Base-by-base conservation (phyloP, 2,888 invertebrate species). In the Eledona agricola region DNA sequence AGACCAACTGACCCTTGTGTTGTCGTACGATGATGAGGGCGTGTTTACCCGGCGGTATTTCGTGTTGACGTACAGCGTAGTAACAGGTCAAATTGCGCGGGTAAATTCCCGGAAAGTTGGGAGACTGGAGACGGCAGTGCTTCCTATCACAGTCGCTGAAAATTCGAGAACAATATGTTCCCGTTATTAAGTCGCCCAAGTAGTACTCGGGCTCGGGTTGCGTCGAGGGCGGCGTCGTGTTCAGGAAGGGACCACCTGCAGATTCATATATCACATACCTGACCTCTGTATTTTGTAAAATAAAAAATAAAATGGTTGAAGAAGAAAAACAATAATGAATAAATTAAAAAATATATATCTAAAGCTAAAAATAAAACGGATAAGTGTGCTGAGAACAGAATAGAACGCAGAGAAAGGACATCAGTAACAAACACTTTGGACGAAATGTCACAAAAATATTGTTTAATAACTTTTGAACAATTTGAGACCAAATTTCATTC, bases 61-160 rank as follows among this genome's bases (percentile, higher is more conserved):
- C 89, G 76, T 92, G 89, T 78, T 85, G 88, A 60, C 90, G 80
- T 50, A 94, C 90, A 28, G 94, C 92, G 75, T 92, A 96, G 79
- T 94, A 93, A 75, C 96, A 96, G 56, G 95, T 93, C 69, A 96
- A 84, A 77, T 95, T 95, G 63, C 95, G 84, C 2, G 95, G 95
- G 78, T 96, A 96, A 63, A 94, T 86, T 64, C 93, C 94, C 15
- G 94, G 94, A 78, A 90, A 94, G 80, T 93, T 93, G 34, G 94
- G 93, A 32, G 93, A 93, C 77, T 94, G 94, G 69, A 94, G 82
- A 70, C 91, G 86, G 79, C 94, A 94, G 67, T 87, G 85, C 79
- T 90, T 90, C 78, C 86, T 87, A 81, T 93, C 92, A 78, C 94
- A 94, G 79, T 93, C 91, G 77, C 90, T 92, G 81, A 91, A 93